These are phyloP conservation scores for Sthenelais limicola DNA, from an alignment of 2,888 invertebrate species.

Conservation along the genomic window DNA sequence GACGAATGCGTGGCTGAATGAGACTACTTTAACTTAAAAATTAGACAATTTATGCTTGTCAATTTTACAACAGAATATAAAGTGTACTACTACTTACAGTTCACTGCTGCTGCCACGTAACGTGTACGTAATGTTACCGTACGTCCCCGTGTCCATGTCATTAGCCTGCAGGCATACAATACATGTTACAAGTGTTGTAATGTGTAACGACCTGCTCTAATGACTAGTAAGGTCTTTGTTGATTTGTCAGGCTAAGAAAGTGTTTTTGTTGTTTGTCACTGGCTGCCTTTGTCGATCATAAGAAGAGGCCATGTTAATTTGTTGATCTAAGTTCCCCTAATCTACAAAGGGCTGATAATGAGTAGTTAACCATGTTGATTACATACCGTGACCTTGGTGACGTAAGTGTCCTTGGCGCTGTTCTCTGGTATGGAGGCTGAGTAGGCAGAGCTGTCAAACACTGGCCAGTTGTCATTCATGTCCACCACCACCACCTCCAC, in stretches of 20 bases:
- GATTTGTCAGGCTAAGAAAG: too few relatives aligned
- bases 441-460: constrained; percentile 81
- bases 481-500: constrained; percentile 63
- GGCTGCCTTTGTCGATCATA: not conserved
- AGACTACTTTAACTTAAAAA: too few relatives aligned
- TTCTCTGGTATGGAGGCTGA: constrained; percentile 87
- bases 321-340: too few relatives aligned
- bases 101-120: constrained; percentile 86
- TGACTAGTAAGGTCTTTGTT: not conserved
- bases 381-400: constrained; percentile 57
- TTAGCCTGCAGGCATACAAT: constrained; percentile 73
- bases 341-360: too few relatives aligned
- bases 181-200: not conserved
- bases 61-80: too few relatives aligned
- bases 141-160: constrained; percentile 82
- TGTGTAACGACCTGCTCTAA: not conserved
- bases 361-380: too few relatives aligned
- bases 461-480: constrained; percentile 75
- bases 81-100: too few relatives aligned
- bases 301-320: not conserved
- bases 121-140: constrained; percentile 82
- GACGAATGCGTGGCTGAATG: too few relatives aligned
- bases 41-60: too few relatives aligned
- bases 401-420: constrained; percentile 72
- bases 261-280: not conserved